Conservation (phyloP, 2,888 invertebrate genomes). For the Stegophylla sp. region DNA sequence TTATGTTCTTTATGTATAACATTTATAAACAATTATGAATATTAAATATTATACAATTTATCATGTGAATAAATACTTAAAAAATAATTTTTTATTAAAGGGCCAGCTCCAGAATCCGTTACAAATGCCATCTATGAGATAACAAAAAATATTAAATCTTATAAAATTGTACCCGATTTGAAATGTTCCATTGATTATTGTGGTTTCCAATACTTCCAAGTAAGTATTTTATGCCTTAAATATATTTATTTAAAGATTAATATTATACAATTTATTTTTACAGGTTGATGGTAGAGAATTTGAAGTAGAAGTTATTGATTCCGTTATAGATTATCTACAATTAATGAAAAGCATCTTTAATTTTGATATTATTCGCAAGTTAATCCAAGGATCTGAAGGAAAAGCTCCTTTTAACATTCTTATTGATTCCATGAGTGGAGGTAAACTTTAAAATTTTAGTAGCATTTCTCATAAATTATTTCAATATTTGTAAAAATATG, state of each 20-base stretch:
- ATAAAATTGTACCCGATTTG: constrained; percentile 80
- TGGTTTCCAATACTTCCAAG: constrained; percentile 73
- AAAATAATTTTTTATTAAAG: constrained; percentile 63
- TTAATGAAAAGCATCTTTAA: constrained; percentile 98
- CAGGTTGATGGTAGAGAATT: constrained; percentile 77
- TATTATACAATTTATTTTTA: too few species aligned
- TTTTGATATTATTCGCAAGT: constrained; percentile 77
- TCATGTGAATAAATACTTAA: too few species aligned
- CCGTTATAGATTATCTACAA: constrained; percentile 84
- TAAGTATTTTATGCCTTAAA: constrained; percentile 65
- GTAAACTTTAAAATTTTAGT: constrained; percentile 65
- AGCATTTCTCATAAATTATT: background rate
- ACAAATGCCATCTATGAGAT: constrained; percentile 87
- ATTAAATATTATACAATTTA: background rate
- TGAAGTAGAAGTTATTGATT: constrained; percentile 87
- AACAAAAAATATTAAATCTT: constrained; percentile 79
- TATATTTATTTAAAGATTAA: background rate
- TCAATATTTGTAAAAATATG: background rate
- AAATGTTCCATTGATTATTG: constrained; percentile 78
- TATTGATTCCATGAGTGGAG: constrained; percentile 94
- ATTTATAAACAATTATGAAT: too few species aligned
- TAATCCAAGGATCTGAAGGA: constrained; percentile 74
- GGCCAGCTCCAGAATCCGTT: constrained; percentile 90
- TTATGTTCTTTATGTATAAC: too few species aligned
- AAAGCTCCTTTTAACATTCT: constrained; percentile 81